phyloP scores from a whole-genome alignment of 2,113 vertebrate genomes.

The Tychaedon coryphoeus region DNA sequence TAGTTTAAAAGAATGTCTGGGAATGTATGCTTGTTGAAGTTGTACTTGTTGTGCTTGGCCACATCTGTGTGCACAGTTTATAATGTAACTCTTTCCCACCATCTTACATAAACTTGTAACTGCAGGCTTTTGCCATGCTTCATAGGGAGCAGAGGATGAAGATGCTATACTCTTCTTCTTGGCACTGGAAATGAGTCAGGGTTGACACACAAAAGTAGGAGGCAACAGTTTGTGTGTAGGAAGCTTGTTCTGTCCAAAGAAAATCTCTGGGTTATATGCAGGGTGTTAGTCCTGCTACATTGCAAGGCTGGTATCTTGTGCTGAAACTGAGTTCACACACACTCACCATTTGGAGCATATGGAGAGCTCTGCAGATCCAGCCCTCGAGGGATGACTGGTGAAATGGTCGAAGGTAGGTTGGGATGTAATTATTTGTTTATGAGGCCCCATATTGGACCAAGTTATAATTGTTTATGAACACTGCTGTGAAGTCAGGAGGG shows the following conservation, averaged over 20 bases:
- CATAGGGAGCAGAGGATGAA: background rate
- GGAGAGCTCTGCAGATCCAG: background rate
- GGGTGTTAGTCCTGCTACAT: background rate
- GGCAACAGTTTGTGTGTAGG: conserved; percentile 49
- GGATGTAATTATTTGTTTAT: conserved; percentile 35
- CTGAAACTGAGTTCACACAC: background rate
- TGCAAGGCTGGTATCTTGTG: background rate
- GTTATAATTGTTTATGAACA: conserved; percentile 28
- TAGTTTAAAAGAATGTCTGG: background rate
- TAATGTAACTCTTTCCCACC: background rate
- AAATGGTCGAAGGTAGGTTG: background rate
- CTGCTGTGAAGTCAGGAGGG: conserved; percentile 12
- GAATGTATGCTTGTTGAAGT: background rate
- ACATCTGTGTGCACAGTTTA: background rate
- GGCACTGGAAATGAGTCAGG: conserved; percentile 30
- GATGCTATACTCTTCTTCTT: background rate
- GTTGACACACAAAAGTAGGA: conserved; percentile 51
- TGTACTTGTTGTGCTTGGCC: background rate
- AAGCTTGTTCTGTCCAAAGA: conserved; percentile 33
- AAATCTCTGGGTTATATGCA: background rate
- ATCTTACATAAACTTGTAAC: background rate
- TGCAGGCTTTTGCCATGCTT: background rate
- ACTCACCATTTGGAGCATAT: background rate
- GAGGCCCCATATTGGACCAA: background rate
- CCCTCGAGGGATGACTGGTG: background rate